Evolutionary conservation across 2,113 vertebrate species (phyloP).

Genomic region (Monopterus albus): DNA sequence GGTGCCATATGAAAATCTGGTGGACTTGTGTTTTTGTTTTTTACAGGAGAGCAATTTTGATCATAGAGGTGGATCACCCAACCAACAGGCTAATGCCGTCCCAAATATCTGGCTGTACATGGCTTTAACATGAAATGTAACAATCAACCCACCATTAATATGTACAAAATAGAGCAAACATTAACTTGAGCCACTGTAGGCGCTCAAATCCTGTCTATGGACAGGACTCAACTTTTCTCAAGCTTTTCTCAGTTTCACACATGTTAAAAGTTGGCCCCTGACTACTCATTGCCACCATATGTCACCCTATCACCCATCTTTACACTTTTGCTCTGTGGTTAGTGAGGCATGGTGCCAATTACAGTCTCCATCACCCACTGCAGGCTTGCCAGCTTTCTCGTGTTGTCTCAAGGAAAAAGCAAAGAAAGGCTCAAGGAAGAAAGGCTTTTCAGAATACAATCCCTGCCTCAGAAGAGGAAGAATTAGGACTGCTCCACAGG

Average conservation of each 20-base stretch:
- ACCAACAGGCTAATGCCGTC: no score
- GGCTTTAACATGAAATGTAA: background rate
- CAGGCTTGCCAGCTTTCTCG: constrained; percentile 12
- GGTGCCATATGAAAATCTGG: no score
- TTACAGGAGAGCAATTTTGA: no score
- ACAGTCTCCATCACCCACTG: constrained; percentile 46
- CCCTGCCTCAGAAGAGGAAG: constrained; percentile 35
- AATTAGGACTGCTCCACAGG: constrained; percentile 27
- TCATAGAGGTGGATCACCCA: background rate
- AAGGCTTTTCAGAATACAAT: constrained; percentile 44
- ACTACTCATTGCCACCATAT: constrained; percentile 13
- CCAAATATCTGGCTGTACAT: no score
- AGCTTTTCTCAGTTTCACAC: background rate
- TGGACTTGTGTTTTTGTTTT: no score
- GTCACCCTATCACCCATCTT: constrained; percentile 59
- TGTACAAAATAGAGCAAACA: background rate
- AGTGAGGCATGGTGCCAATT: constrained; percentile 64
- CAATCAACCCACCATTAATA: background rate
- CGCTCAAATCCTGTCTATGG: background rate
- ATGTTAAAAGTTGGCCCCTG: background rate
- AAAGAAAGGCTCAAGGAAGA: no score
- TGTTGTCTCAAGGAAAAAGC: constrained; percentile 56
- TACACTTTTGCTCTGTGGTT: constrained; percentile 63
- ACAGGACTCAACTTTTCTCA: background rate
- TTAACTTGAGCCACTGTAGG: background rate